Evolutionary conservation across 2,888 invertebrate species (phyloP), one percentile per base, ranked within the genome.

Genomic region (Tipula unca): DNA sequence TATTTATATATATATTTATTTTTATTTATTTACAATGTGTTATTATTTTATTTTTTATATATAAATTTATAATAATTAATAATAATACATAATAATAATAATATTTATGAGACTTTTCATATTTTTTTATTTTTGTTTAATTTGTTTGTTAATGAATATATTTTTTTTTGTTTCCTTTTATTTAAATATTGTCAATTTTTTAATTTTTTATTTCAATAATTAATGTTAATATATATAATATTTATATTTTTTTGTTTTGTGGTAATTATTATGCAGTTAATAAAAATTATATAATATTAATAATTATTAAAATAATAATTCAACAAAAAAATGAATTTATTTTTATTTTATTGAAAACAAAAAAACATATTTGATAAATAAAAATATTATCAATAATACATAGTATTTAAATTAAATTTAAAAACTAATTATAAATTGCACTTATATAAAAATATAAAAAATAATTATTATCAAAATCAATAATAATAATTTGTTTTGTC

Each of bases 51-150:
- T 69, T 69, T 69, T 69, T 25, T 69, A 54, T 25, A 69, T 69
- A 69, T 69, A 69, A 69, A 69, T 69, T 69, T 69, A 69, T 69
- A 69, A 69, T 69, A 69, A 69, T 69, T 69, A 69, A 69, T 69
- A 69, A 69, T 48, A n/a, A n/a, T n/a, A n/a, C 20, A 69, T 69
- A 69, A 69, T 69, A 69, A 69, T 69, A 69, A 69, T 69, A 69
- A 25, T 69, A 69, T 69, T 69, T 69, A 69, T 69, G 69, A 69
- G 69, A 69, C 48, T 25, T 48, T 17, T 69, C 69, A 69, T 69
- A 25, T 69, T 69, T 48, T n/a, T 48, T 48, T 48, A 48, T 48
- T 48, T 69, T 69, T 69, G 69, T 69, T 69, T 69, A 69, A 69
- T 69, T 69, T 69, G 20, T 69, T 25, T 69, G 69, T 20, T 69